Conservation (phyloP, 2,888 invertebrate species). For the Phaedon cochleariae region DNA sequence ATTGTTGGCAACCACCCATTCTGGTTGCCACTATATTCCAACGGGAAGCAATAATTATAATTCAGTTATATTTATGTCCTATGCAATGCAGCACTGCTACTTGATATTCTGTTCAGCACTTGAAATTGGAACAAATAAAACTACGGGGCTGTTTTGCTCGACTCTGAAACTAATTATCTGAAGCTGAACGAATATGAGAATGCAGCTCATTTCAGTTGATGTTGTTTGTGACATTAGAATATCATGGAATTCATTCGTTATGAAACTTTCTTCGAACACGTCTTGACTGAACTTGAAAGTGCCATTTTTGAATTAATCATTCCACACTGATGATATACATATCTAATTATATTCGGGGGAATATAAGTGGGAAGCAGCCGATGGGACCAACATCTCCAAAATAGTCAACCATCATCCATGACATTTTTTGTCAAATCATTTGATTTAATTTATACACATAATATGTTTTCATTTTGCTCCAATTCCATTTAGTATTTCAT, state of each 20-base stretch:
- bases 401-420: too few species aligned
- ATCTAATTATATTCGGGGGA: too few species aligned
- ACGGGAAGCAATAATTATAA: conserved; percentile 33
- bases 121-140: conserved; percentile 28
- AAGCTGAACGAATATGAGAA: neutral
- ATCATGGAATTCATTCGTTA: neutral
- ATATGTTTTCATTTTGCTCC: too few species aligned
- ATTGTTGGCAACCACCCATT: conserved; percentile 33
- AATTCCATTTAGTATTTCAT: too few species aligned
- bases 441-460: too few species aligned
- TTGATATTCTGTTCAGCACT: conserved; percentile 32
- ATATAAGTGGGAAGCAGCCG: too few species aligned
- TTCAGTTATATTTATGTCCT: conserved; percentile 36
- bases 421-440: too few species aligned
- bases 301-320: neutral
- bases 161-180: conserved; percentile 1
- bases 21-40: conserved; percentile 18
- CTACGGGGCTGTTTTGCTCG: conserved; percentile 12
- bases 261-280: neutral
- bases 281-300: neutral
- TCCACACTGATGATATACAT: too few species aligned
- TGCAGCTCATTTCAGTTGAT: neutral
- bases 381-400: too few species aligned
- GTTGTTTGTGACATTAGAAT: neutral
- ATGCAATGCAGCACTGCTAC: conserved; percentile 34